phyloP scores from a whole-genome alignment of 1,140 invertebrate genomes.

The Dreissena polymorpha region DNA sequence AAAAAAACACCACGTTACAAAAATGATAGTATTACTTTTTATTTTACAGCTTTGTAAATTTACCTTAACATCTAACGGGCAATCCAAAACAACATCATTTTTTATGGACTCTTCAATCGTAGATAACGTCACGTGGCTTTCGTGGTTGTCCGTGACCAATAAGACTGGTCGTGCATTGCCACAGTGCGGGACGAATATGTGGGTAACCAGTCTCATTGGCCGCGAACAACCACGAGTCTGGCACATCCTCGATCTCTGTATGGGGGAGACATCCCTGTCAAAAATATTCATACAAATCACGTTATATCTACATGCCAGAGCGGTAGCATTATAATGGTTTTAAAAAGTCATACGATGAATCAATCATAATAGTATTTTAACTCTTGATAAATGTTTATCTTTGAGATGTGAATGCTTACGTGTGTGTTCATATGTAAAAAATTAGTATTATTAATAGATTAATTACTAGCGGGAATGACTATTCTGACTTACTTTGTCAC shows the following conservation, averaged over 20 bases:
- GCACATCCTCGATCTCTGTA: background rate
- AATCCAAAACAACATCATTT: conserved; percentile 34
- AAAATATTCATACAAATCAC: background rate
- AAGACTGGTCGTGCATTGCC: conserved; percentile 23
- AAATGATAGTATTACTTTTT: too few relatives aligned
- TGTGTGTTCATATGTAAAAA: too few relatives aligned
- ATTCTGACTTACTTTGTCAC: background rate
- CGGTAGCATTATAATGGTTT: too few relatives aligned
- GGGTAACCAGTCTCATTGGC: background rate
- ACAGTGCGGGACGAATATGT: conserved; percentile 19
- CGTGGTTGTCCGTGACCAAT: conserved; percentile 70
- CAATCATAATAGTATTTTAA: too few relatives aligned
- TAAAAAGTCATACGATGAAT: too few relatives aligned
- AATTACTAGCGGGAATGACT: too few relatives aligned
- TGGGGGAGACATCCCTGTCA: background rate
- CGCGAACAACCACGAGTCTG: background rate
- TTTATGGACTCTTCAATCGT: conserved; percentile 57
- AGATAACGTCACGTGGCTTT: conserved; percentile 70
- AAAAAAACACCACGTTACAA: background rate
- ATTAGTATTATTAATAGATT: too few relatives aligned
- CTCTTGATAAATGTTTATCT: too few relatives aligned
- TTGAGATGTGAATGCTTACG: too few relatives aligned
- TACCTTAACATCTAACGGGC: conserved; percentile 50
- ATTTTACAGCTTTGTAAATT: too few relatives aligned
- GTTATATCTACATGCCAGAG: too few relatives aligned